A percentile compares a stretch with the other conserved stretches of the same genome.
Evolutionary conservation across 2,113 vertebrate species (phyloP).

Genomic region (Pungitius pungitius): DNA sequence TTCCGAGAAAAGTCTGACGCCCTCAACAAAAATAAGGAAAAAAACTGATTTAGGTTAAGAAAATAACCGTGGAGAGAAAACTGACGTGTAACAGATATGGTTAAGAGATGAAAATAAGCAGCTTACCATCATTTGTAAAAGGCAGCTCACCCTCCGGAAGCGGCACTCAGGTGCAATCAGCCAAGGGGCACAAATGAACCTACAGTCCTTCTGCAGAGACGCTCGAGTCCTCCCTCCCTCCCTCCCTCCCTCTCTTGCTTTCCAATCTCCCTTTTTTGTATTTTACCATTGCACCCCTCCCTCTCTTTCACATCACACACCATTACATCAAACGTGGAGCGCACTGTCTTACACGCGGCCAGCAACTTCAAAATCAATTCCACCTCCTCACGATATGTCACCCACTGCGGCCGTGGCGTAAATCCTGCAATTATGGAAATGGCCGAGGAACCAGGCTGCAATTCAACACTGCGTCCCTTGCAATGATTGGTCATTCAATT

Average conservation of each 20-base stretch:
- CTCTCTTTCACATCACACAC: slow-evolving; percentile 41
- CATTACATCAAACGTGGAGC: slow-evolving; percentile 23
- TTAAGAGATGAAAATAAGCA: not conserved
- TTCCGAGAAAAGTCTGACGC: not conserved
- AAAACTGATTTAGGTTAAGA: not conserved
- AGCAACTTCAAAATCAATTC: slow-evolving; percentile 60
- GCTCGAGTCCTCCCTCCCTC: slow-evolving; percentile 28
- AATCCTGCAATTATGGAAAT: slow-evolving; percentile 46
- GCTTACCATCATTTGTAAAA: slow-evolving; percentile 65
- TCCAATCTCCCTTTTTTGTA: slow-evolving; percentile 7
- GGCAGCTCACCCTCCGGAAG: slow-evolving; percentile 13
- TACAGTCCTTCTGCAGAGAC: slow-evolving; percentile 36
- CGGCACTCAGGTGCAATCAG: slow-evolving; percentile 34
- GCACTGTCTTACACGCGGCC: slow-evolving; percentile 20
- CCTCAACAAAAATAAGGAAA: not conserved
- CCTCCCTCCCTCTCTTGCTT: slow-evolving; percentile 3
- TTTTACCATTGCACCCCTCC: slow-evolving; percentile 39
- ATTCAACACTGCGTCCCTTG: slow-evolving; percentile 31
- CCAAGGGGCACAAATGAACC: slow-evolving; percentile 42
- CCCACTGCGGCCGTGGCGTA: slow-evolving; percentile 2
- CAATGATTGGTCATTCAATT: slow-evolving; percentile 18
- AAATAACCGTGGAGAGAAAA: not conserved
- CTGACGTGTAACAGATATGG: not conserved
- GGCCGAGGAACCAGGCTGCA: slow-evolving; percentile 22
- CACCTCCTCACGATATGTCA: slow-evolving; percentile 35